phyloP scores from a whole-genome alignment of 2,888 invertebrate species.

The Scrobipalpa costella region DNA sequence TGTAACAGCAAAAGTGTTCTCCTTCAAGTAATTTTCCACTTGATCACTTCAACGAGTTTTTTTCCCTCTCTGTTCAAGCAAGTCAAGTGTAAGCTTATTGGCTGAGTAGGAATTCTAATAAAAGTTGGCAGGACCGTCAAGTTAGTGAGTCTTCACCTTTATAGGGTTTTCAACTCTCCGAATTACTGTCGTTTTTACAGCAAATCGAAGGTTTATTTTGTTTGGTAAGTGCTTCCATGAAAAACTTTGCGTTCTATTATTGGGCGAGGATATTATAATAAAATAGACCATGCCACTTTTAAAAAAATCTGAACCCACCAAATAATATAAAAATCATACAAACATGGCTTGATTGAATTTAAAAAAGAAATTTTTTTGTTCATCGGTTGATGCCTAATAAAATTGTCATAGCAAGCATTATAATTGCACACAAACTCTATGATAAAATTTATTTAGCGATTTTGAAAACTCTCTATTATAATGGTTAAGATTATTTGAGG shows the following conservation, averaged over 20 bases:
- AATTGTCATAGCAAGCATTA: no score
- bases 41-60: slow-evolving; percentile 61
- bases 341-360: no score
- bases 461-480: no score
- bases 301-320: no score
- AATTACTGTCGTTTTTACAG: slow-evolving; percentile 51
- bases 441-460: no score
- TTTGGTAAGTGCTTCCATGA: neutral
- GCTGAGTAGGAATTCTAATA: slow-evolving; percentile 69
- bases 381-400: no score
- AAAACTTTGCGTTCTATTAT: neutral
- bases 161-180: slow-evolving; percentile 29
- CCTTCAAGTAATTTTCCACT: slow-evolving; percentile 71
- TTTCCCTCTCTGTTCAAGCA: slow-evolving; percentile 48
- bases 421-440: no score
- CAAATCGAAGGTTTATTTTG: slow-evolving; percentile 27
- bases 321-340: no score
- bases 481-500: no score
- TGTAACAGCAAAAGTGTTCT: neutral
- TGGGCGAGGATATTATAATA: no score
- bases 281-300: no score
- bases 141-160: slow-evolving; percentile 53
- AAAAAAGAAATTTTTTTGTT: no score
- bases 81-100: slow-evolving; percentile 66
- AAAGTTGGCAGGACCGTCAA: slow-evolving; percentile 49